phyloP scores from a whole-genome alignment of 2,888 invertebrate genomes.

The Syrphus vitripennis region DNA sequence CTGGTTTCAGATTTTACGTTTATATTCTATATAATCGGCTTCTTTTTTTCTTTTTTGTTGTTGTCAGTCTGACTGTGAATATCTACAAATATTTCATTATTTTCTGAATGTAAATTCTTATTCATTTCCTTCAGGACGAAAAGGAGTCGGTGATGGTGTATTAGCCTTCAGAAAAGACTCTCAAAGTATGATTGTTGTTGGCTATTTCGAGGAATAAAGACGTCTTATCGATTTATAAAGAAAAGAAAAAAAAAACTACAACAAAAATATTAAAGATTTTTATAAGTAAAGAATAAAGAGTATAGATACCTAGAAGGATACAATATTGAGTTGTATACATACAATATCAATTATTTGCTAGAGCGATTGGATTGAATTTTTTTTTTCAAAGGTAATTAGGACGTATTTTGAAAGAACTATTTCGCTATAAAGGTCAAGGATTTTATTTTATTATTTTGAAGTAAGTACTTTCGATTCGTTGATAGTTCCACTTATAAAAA shows the following conservation, averaged over 20 bases:
- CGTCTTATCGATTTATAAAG: constrained; percentile 9
- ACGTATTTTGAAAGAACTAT: background rate
- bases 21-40: background rate
- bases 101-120: background rate
- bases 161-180: background rate
- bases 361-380: background rate
- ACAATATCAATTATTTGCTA: background rate
- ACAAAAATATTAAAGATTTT: background rate
- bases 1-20: constrained; percentile 32
- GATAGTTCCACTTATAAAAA: too few species aligned
- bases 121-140: background rate
- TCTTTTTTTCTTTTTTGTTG: background rate
- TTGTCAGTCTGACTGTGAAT: background rate
- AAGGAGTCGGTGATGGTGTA: background rate
- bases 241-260: background rate
- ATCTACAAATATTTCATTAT: background rate
- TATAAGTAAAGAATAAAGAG: background rate
- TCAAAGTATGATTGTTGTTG: background rate
- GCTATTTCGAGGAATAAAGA: background rate
- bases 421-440: background rate
- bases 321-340: background rate
- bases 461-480: too few species aligned
- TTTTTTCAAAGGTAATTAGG: background rate
- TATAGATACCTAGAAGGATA: background rate
- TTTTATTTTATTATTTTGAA: background rate